phyloP scores from a whole-genome alignment of 2,888 invertebrate species.

The Cephus pygmeus region DNA sequence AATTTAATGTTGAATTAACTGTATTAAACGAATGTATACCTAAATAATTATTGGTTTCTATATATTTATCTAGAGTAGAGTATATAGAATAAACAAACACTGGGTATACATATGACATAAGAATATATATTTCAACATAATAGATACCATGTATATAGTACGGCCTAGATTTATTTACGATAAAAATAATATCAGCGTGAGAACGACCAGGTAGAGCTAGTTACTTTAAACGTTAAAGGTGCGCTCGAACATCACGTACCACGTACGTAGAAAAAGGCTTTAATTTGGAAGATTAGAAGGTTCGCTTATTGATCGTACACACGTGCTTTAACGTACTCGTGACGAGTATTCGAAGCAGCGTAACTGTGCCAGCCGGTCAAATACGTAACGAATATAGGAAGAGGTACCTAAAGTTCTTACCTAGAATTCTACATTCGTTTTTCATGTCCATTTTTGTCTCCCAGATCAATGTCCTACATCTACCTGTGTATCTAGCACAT shows the following conservation, averaged over 20 bases:
- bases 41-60: neutral
- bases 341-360: slow-evolving; percentile 21
- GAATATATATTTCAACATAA: neutral
- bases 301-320: slow-evolving; percentile 58
- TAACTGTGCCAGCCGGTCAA: slow-evolving; percentile 60
- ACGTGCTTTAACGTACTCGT: slow-evolving; percentile 54
- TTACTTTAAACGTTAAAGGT: neutral
- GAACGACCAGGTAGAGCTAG: neutral
- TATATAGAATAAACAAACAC: neutral
- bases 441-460: neutral
- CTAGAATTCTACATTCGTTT: neutral
- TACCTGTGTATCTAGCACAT: neutral
- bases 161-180: neutral
- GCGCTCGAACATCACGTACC: neutral
- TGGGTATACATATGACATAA: neutral
- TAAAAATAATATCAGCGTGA: neutral
- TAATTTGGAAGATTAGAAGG: slow-evolving; percentile 40
- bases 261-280: slow-evolving; percentile 15
- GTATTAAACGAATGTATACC: neutral
- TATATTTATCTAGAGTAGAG: neutral
- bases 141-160: neutral
- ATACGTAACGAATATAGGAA: slow-evolving; percentile 15
- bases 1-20: neutral
- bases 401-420: neutral
- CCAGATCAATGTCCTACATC: neutral